Percentiles rank a stretch among this genome's conserved stretches.
Conservation (phyloP, 2,113 vertebrate species). For the Tetrao urogallus region DNA sequence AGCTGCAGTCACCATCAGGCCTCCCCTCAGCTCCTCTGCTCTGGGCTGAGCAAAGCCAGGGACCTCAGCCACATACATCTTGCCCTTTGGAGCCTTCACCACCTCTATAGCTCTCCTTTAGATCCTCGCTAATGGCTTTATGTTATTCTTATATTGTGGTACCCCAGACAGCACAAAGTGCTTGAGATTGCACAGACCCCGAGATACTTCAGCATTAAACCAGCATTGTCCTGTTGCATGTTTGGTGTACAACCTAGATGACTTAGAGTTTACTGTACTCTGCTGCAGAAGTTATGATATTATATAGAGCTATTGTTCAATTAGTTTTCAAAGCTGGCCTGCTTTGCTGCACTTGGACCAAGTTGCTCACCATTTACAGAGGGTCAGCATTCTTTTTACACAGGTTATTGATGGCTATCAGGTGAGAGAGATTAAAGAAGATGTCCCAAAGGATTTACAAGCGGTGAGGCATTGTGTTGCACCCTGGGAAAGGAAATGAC, state of each 20-base stretch:
- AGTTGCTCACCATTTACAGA: background rate
- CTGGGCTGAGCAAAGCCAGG: no score
- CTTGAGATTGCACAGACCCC: background rate
- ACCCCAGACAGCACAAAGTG: no score
- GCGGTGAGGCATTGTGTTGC: background rate
- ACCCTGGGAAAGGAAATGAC: background rate
- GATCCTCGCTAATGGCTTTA: no score
- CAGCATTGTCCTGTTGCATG: background rate
- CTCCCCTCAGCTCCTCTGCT: no score
- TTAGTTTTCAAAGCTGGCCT: background rate
- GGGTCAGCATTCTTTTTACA: background rate
- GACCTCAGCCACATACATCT: no score
- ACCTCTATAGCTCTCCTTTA: no score
- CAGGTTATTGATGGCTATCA: background rate
- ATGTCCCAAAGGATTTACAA: background rate
- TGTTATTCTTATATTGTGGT: no score
- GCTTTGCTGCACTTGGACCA: background rate
- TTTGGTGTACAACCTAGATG: rapidly evolving
- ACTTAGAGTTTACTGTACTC: background rate
- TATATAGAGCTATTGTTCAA: background rate
- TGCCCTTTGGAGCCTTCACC: no score
- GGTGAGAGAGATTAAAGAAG: background rate
- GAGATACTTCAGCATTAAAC: background rate
- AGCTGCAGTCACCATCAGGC: no score
- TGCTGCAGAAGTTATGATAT: background rate